Percentiles rank a stretch among this genome's conserved stretches.
Conservation (phyloP, 2,113 vertebrate species). For the Hippotragus niger region DNA sequence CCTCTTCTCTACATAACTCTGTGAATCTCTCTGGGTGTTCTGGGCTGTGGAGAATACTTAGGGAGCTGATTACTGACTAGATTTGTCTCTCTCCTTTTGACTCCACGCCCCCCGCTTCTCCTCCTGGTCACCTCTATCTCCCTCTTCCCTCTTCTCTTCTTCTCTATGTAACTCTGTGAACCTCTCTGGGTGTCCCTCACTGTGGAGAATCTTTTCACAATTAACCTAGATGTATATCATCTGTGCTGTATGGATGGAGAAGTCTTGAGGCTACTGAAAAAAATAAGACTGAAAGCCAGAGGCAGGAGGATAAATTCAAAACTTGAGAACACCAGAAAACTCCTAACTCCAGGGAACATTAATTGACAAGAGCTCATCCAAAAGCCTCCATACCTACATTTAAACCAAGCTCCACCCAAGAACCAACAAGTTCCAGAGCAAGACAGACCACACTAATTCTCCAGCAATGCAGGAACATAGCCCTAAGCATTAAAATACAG, state of each 20-base stretch:
- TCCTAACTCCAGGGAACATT: background rate
- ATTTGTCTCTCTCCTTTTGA: too few species aligned
- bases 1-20: background rate
- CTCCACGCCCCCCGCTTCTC: accelerated
- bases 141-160: too few species aligned
- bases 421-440: background rate
- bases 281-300: background rate
- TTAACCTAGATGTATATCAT: background rate
- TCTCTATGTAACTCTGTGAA: background rate
- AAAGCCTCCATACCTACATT: background rate
- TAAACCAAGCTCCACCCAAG: background rate
- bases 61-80: too few species aligned
- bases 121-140: too few species aligned
- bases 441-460: background rate
- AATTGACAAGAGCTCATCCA: background rate
- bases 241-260: background rate
- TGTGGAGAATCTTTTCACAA: background rate
- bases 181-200: background rate
- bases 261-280: background rate
- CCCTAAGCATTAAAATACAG: background rate
- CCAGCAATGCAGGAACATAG: background rate
- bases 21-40: too few species aligned
- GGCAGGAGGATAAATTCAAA: background rate
- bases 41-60: too few species aligned
- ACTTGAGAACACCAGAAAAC: background rate